Percentiles rank a stretch among this genome's conserved stretches.
Conservation (phyloP, 2,888 invertebrate genomes). For the Amblyteles armatorius region DNA sequence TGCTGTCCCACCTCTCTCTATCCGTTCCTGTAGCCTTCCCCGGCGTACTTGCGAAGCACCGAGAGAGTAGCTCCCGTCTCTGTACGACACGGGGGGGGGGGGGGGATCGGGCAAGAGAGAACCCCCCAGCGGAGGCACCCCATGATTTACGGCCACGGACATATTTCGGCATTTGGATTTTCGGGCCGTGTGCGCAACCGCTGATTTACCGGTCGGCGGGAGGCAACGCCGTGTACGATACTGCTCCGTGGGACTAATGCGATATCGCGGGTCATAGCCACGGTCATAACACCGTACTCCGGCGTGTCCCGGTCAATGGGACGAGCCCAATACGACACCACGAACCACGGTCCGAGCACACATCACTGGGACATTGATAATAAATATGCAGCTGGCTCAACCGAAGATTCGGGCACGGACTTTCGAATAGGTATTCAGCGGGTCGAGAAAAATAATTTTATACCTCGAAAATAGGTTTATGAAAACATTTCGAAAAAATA, state of each 20-base stretch:
- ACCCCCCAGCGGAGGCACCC: slow-evolving; percentile 50
- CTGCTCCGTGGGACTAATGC: slow-evolving; percentile 50
- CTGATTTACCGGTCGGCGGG: slow-evolving; percentile 73
- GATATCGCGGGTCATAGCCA: slow-evolving; percentile 51
- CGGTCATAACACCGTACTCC: slow-evolving; percentile 13
- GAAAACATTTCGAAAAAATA: too few species aligned
- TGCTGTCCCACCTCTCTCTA: slow-evolving; percentile 3
- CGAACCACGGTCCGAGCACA: neutral
- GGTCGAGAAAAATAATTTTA: too few species aligned
- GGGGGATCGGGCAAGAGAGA: slow-evolving; percentile 35
- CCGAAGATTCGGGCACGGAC: too few species aligned
- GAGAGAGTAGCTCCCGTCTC: slow-evolving; percentile 31
- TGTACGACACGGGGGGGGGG: neutral
- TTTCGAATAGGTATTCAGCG: too few species aligned
- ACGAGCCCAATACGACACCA: neutral
- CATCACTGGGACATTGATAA: neutral
- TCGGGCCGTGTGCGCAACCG: slow-evolving; percentile 65
- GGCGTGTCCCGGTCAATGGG: slow-evolving; percentile 6
- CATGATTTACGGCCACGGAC: slow-evolving; percentile 74
- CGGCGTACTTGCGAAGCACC: slow-evolving; percentile 56
- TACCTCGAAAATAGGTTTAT: too few species aligned
- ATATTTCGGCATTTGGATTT: slow-evolving; percentile 76
- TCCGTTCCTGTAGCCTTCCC: slow-evolving; percentile 21
- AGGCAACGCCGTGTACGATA: slow-evolving; percentile 48
- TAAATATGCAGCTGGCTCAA: too few species aligned